phyloP scores from a whole-genome alignment of 2,797 vertebrate species.

The Tadarida brasiliensis region DNA sequence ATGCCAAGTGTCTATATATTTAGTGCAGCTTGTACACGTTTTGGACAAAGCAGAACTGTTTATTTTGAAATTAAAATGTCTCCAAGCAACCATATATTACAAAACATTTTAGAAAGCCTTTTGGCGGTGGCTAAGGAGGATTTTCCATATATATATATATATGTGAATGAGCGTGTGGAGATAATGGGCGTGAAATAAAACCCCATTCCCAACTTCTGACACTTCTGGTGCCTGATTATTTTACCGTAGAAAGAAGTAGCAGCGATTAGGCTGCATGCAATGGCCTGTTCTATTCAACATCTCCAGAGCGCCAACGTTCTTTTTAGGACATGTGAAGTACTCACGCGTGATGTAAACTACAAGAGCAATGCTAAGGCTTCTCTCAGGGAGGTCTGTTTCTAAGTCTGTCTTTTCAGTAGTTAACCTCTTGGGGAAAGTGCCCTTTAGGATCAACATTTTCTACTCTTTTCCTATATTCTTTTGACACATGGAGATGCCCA shows the following conservation, averaged over 20 bases:
- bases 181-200: conserved; percentile 21
- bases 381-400: background rate
- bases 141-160: conserved; percentile 42
- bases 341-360: conserved; percentile 21
- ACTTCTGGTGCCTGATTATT: background rate
- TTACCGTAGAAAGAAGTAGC: conserved; percentile 34
- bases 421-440: background rate
- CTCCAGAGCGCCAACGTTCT: background rate
- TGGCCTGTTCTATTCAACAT: conserved; percentile 23
- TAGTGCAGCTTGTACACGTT: conserved; percentile 36
- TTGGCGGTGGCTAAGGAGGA: conserved; percentile 41
- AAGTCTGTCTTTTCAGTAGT: background rate
- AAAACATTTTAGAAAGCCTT: conserved; percentile 64
- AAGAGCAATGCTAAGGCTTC: conserved; percentile 1
- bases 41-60: conserved; percentile 60
- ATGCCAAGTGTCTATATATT: background rate
- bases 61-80: conserved; percentile 68
- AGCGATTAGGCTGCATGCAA: background rate
- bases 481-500: conserved; percentile 3
- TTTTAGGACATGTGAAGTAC: conserved; percentile 32
- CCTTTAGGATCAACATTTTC: background rate
- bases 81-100: conserved; percentile 53
- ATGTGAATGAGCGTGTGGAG: background rate
- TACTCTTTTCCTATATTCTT: background rate
- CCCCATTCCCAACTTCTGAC: conserved; percentile 26